Base-by-base conservation (phyloP, 2,888 invertebrate genomes). In the Lasioglossum villosulum region DNA sequence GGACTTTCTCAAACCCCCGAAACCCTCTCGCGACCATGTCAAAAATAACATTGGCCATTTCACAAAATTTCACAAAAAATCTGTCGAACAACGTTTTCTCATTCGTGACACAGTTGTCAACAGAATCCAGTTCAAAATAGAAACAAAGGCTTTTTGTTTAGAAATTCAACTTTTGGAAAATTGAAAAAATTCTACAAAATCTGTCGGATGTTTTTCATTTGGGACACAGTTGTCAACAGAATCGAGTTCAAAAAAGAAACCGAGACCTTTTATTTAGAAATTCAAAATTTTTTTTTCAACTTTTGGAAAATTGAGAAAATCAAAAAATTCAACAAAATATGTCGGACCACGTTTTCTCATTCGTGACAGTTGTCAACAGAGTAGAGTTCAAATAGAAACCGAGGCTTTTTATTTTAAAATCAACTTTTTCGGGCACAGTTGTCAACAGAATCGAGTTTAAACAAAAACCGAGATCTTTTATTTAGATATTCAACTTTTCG, bases 1-100 rank as follows among this genome's bases (percentile, higher is more conserved):
- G 5, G 84, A 86, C 84, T 89, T 88, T 59, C 52, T 23, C 56
- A 39, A 75, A 80, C 80, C 78, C 81, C 63, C 45, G 19, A 39
- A 80, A 88, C 77, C 74, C 81, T 86, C 82, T 80, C 82, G 59
- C 16, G 3, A 27, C 59, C 10, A 27, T 5, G 27, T 27, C 5
- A 3, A 27, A 59, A 59, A 59, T 23, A 52, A 3, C 10, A 52
- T 52, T 52, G 3, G 10, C 10, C 52, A 52, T 52, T n/a, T 52
- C 52, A n/a, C 52, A 52, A 23, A 52, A 52, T 30, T 30, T 63
- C 63, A 14, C 6, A 16, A 16, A 16, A 63, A 30, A 63, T 6
- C n/a, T 16, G 27, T 63, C 14, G 14, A 30, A 16, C 16, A 63
- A 63, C 5, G 16, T 30, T 63, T 63, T 63, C 14, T 5, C 14